Conservation (phyloP, 2,888 invertebrate genomes). For the Syritta pipiens region DNA sequence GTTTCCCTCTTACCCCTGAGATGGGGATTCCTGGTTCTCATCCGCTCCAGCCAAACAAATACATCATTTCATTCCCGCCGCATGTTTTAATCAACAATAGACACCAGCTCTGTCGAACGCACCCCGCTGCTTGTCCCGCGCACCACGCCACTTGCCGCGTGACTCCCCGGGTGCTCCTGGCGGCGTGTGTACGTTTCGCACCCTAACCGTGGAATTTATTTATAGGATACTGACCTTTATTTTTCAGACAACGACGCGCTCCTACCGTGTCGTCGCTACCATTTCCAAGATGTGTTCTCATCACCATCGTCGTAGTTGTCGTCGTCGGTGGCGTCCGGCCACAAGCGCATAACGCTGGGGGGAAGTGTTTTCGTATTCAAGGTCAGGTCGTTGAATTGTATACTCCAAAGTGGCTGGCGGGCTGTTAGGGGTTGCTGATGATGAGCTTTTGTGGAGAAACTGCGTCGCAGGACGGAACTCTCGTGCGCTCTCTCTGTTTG, state of each 20-base stretch:
- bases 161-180: too few species aligned
- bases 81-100: conserved; percentile 57
- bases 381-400: conserved; percentile 65
- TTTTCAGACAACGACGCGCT: conserved; percentile 41
- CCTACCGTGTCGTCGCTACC: conserved; percentile 14
- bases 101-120: conserved; percentile 40
- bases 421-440: neutral
- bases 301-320: neutral
- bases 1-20: too few species aligned
- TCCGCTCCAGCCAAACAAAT: conserved; percentile 29
- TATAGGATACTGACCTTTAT: conserved; percentile 68
- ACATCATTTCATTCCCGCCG: conserved; percentile 39
- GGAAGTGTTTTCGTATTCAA: conserved; percentile 57
- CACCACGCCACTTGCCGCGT: neutral
- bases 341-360: conserved; percentile 35
- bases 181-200: too few species aligned
- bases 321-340: too few species aligned
- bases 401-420: conserved; percentile 32
- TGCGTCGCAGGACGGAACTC: conserved; percentile 32
- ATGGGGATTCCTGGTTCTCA: too few species aligned
- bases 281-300: conserved; percentile 12
- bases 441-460: conserved; percentile 33
- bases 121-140: too few species aligned
- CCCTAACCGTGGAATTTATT: conserved; percentile 52
- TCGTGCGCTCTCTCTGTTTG: too few species aligned